Conservation (phyloP, 2,888 invertebrate species). For the Nycteola revayana region DNA sequence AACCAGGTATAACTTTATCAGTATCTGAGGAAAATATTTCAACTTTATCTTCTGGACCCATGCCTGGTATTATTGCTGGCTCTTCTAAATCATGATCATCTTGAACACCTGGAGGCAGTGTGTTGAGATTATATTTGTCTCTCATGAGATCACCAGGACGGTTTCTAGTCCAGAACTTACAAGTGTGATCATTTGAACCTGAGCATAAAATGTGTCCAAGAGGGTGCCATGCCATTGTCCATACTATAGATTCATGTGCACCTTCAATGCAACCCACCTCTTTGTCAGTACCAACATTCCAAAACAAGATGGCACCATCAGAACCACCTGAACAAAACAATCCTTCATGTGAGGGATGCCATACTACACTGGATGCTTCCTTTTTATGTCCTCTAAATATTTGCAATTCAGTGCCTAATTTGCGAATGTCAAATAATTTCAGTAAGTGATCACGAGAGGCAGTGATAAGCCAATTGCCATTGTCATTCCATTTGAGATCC, state of each 20-base stretch:
- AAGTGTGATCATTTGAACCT: slow-evolving; percentile 99
- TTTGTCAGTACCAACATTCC: slow-evolving; percentile 99
- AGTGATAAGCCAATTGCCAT: slow-evolving; percentile 99
- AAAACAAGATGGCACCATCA: slow-evolving; percentile 98
- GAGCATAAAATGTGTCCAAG: slow-evolving; percentile 99
- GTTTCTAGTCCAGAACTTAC: slow-evolving; percentile 99
- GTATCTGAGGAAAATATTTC: slow-evolving; percentile 84
- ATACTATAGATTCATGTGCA: slow-evolving; percentile 99
- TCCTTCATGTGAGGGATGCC: slow-evolving; percentile 99
- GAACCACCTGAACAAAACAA: slow-evolving; percentile 99
- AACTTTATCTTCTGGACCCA: slow-evolving; percentile 98
- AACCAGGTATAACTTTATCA: slow-evolving; percentile 89
- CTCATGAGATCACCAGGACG: slow-evolving; percentile 99
- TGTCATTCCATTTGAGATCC: slow-evolving; percentile 99
- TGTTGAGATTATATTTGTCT: slow-evolving; percentile 98
- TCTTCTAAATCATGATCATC: slow-evolving; percentile 85
- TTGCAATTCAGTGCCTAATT: slow-evolving; percentile 97
- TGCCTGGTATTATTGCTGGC: slow-evolving; percentile 93
- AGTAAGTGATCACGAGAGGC: slow-evolving; percentile 98
- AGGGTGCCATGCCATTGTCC: slow-evolving; percentile 99
- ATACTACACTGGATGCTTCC: slow-evolving; percentile 97
- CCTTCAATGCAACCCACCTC: slow-evolving; percentile 99
- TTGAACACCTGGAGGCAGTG: slow-evolving; percentile 89
- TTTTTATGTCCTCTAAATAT: slow-evolving; percentile 99
- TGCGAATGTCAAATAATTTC: slow-evolving; percentile 98